A percentile compares a stretch with the other conserved stretches of the same genome.
Conservation (phyloP, 2,888 invertebrate genomes). For the Calameuta filiformis region DNA sequence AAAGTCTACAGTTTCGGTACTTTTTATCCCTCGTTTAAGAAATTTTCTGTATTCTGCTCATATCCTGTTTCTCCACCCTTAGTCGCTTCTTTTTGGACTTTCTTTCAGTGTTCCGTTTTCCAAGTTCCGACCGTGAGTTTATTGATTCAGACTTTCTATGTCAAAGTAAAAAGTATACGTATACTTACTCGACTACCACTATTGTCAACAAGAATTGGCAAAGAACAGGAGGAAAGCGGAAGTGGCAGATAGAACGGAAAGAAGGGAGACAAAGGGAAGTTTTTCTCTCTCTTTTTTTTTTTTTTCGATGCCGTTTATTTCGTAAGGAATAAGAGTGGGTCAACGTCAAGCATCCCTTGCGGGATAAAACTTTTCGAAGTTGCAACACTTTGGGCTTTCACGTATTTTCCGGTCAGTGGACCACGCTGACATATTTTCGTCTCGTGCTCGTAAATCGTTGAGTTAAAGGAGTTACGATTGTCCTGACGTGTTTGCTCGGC, state of each 20-base stretch:
- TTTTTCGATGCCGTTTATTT: background rate
- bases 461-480: slow-evolving; percentile 21
- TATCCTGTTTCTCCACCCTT: background rate
- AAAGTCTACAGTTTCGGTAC: background rate
- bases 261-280: background rate
- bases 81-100: background rate
- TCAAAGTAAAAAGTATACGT: background rate
- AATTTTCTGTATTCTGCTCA: background rate
- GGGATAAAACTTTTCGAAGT: background rate
- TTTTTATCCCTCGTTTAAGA: background rate
- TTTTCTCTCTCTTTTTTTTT: background rate
- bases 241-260: background rate
- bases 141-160: background rate
- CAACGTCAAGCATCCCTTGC: background rate
- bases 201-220: background rate
- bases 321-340: background rate
- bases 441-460: slow-evolving; percentile 17
- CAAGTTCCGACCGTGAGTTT: background rate
- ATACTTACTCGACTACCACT: background rate
- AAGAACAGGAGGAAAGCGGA: background rate
- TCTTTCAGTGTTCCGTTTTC: background rate
- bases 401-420: slow-evolving; percentile 17
- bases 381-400: background rate
- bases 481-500: slow-evolving; percentile 21
- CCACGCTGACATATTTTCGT: slow-evolving; percentile 16